phyloP scores from a whole-genome alignment of 2,888 invertebrate genomes.

The Drosophila neotestacea region DNA sequence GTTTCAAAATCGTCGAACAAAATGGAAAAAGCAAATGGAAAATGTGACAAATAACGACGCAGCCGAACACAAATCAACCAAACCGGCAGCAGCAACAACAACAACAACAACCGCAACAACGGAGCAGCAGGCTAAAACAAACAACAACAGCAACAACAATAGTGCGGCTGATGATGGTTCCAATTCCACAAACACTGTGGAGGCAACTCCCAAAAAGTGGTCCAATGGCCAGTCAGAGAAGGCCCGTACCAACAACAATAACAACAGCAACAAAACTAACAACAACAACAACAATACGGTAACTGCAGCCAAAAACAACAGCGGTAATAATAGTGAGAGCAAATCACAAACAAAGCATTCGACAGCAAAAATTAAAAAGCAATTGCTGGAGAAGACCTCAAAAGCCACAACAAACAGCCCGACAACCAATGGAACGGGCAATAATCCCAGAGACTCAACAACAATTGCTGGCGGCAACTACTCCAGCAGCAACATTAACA shows the following conservation, averaged over 20 bases:
- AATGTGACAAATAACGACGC: conserved; percentile 95
- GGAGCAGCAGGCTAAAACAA: conserved; percentile 17
- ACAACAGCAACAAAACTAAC: conserved; percentile 44
- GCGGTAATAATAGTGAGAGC: conserved; percentile 46
- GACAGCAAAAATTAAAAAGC: conserved; percentile 84
- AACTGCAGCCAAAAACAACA: conserved; percentile 45
- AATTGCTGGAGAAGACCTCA: conserved; percentile 79
- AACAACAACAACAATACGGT: conserved; percentile 36
- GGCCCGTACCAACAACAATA: conserved; percentile 46
- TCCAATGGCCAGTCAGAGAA: conserved; percentile 50
- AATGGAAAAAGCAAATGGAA: conserved; percentile 94
- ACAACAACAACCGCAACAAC: conserved; percentile 15
- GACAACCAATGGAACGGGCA: conserved; percentile 44
- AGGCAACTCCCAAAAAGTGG: conserved; percentile 52
- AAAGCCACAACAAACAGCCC: conserved; percentile 58
- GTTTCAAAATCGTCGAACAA: conserved; percentile 85
- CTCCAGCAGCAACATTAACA: conserved; percentile 36
- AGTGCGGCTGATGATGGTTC: conserved; percentile 34
- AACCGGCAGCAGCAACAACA: conserved; percentile 27
- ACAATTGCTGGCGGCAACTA: conserved; percentile 16
- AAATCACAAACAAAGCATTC: conserved; percentile 83
- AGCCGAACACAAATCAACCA: conserved; percentile 86
- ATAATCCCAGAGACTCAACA: conserved; percentile 18
- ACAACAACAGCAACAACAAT: conserved; percentile 28
- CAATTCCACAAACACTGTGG: conserved; percentile 32